Conservation (phyloP, 2,888 invertebrate genomes). For the Drosophila crucigera region DNA sequence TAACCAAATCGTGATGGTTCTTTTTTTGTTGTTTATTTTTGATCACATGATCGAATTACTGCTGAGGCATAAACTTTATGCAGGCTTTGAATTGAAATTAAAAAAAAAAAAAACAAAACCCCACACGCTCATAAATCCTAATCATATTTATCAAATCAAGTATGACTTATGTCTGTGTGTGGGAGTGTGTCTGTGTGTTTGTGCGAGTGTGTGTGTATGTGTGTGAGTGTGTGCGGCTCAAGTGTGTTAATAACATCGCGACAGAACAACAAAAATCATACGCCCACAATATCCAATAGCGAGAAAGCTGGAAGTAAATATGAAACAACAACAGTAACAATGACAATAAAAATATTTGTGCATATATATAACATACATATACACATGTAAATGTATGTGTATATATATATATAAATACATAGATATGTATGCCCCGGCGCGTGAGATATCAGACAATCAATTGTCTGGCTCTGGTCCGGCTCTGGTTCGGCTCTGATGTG, state of each 20-base stretch:
- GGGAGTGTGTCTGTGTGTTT: slow-evolving; percentile 4
- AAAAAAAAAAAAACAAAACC: slow-evolving; percentile 14
- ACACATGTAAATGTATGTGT: slow-evolving; percentile 22
- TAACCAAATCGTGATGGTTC: not conserved
- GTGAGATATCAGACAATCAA: slow-evolving; percentile 66
- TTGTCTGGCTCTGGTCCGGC: slow-evolving; percentile 63
- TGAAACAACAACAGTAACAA: slow-evolving; percentile 19
- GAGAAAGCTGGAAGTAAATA: slow-evolving; percentile 42
- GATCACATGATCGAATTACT: slow-evolving; percentile 47
- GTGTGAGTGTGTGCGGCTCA: slow-evolving; percentile 6
- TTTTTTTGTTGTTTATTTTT: not conserved
- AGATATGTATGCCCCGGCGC: slow-evolving; percentile 26
- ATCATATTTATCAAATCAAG: slow-evolving; percentile 84
- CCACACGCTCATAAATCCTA: slow-evolving; percentile 76
- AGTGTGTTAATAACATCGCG: slow-evolving; percentile 61
- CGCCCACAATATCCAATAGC: slow-evolving; percentile 73
- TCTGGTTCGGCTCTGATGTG: slow-evolving; percentile 47
- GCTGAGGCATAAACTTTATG: slow-evolving; percentile 31
- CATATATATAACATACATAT: not conserved
- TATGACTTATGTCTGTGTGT: slow-evolving; percentile 32
- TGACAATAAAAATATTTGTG: slow-evolving; percentile 20
- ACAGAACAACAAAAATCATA: slow-evolving; percentile 46
- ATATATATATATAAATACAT: slow-evolving; percentile 31
- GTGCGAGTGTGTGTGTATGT: not conserved
- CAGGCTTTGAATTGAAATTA: slow-evolving; percentile 37